Base-by-base conservation (phyloP, 1,140 invertebrate genomes). In the Psix sp. region DNA sequence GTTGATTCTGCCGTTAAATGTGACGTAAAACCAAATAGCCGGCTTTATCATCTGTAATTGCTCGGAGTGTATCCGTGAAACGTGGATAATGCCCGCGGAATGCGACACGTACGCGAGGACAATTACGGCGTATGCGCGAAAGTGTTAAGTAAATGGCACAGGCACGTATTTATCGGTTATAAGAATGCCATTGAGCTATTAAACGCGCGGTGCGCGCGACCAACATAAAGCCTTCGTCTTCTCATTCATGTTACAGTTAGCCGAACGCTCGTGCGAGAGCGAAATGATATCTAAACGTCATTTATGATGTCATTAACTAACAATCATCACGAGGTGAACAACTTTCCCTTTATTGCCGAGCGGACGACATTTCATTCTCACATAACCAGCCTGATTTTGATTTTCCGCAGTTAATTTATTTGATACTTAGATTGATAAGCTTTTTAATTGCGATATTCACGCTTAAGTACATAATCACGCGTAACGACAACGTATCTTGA, bases 311-410 rank as follows among this genome's bases (percentile, higher is more conserved):
- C 63, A 67, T 57, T 63, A 68, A 68, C 14, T 15, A 74, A 68
- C 65, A 74, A 74, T 74, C 59, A 74, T 74, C 42, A 74, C 72
- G 72, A 74, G 72, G 72, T 74, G 36, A 74, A 59, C 72, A 74
- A 67, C 72, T 74, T 74, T 74, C 72, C 51, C 59, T 74, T 74
- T 63, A 60, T 65, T 48, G 52, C 43, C 10, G 40, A 4, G 48
- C 15, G 40, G 40, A 56, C 62, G 36, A 66, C 17, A 46, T 54
- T 57, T 66, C 15, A 65, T 62, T 51, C 45, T 62, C 26, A 3
- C 20, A 9, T 5, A 1, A 15, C 7, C 11, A 13, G 16, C 29
- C 33, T 13, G 43, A 46, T 43, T 45, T 46, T 35, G 16, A 42
- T 33, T 56, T 56, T 46, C 26, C 20, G 20, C n/a, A 0, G 18